phyloP scores from a whole-genome alignment of 2,797 vertebrate genomes.

The Acanthurus lineatus region DNA sequence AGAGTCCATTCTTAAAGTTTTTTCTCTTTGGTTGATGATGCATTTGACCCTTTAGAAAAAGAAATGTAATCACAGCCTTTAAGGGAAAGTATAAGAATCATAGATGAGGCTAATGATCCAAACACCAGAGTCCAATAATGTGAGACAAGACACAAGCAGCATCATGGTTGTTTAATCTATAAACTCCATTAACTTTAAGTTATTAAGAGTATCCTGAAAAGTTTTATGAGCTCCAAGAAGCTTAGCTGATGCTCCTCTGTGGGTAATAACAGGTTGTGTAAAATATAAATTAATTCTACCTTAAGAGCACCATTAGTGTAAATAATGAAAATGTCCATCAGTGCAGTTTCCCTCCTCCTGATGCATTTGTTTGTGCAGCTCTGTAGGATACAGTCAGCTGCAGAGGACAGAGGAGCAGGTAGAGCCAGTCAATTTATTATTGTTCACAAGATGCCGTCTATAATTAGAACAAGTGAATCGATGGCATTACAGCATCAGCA shows the following conservation, averaged over 20 bases:
- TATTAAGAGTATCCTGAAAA: neutral
- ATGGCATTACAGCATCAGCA: conserved; percentile 48
- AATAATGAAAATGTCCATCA: conserved; percentile 19
- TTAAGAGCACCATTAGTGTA: neutral
- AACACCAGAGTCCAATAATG: neutral
- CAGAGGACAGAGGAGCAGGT: conserved; percentile 26
- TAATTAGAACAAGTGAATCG: conserved; percentile 67
- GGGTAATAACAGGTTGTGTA: neutral
- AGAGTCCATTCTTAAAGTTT: too few species aligned
- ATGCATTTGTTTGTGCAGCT: conserved; percentile 11
- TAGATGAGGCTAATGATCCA: conserved; percentile 23
- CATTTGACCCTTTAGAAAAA: neutral
- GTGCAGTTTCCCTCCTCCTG: conserved; percentile 4
- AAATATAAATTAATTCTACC: neutral
- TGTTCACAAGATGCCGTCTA: conserved; percentile 59
- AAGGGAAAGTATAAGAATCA: conserved; percentile 9
- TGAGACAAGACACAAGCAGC: conserved; percentile 13
- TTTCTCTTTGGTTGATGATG: neutral
- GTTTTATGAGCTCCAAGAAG: neutral
- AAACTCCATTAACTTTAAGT: neutral
- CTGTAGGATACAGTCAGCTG: conserved; percentile 14
- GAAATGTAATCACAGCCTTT: conserved; percentile 22
- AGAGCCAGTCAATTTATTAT: conserved; percentile 5
- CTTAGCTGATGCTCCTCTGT: neutral
- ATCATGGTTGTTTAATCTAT: conserved; percentile 5